Conservation (phyloP, 2,888 invertebrate genomes). For the Leptura quadrifasciata region DNA sequence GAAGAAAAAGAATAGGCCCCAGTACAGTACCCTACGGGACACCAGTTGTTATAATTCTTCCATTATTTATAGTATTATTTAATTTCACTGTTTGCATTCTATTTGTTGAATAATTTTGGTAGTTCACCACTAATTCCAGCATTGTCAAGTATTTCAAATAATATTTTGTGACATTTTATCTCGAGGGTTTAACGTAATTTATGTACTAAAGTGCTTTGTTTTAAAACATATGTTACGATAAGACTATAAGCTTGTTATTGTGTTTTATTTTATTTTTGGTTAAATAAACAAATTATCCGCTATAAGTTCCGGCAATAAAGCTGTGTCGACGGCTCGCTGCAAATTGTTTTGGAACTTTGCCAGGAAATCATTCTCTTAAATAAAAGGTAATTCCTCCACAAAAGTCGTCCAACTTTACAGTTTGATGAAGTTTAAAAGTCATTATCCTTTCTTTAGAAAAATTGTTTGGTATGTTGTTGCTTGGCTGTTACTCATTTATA, state of each 20-base stretch:
- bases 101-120: too few species aligned
- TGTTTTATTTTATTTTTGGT: slow-evolving; percentile 35
- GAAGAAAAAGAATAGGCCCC: too few species aligned
- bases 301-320: slow-evolving; percentile 32
- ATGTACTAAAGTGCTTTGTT: slow-evolving; percentile 15
- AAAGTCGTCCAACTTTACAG: background rate
- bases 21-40: too few species aligned
- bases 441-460: too few species aligned
- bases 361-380: slow-evolving; percentile 11
- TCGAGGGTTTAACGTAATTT: background rate
- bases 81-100: background rate
- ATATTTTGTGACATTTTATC: background rate
- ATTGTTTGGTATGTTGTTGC: too few species aligned
- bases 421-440: background rate
- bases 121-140: too few species aligned
- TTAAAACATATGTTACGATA: slow-evolving; percentile 5
- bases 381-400: background rate
- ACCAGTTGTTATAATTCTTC: too few species aligned
- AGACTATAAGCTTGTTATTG: slow-evolving; percentile 22
- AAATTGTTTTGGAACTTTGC: slow-evolving; percentile 28
- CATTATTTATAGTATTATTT: too few species aligned
- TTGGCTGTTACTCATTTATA: too few species aligned
- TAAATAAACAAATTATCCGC: slow-evolving; percentile 31
- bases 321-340: slow-evolving; percentile 21
- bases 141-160: too few species aligned